Evolutionary conservation across 2,113 vertebrate species (phyloP).

Genomic region (Hemiprocne comata): DNA sequence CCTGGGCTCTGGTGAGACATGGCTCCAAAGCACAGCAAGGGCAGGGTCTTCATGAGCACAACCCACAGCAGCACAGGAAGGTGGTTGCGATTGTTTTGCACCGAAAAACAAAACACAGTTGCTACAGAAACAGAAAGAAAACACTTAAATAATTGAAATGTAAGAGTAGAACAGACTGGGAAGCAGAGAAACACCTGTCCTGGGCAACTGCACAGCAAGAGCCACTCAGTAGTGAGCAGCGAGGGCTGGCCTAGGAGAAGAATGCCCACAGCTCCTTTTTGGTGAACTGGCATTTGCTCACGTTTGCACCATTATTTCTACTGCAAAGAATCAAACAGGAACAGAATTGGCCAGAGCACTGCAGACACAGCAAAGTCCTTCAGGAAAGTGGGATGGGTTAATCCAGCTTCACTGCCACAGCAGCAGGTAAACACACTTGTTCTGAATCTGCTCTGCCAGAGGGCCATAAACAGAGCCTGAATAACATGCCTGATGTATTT

Average conservation of each 20-base stretch:
- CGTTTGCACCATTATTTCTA: background rate
- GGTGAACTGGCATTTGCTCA: background rate
- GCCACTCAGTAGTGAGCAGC: background rate
- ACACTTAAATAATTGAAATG: background rate
- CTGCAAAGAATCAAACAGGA: background rate
- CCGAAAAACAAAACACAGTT: background rate
- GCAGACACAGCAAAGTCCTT: background rate
- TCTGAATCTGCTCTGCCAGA: background rate
- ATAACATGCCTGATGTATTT: background rate
- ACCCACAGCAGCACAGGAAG: background rate
- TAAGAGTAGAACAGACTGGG: background rate
- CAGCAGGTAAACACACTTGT: background rate
- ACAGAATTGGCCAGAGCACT: background rate
- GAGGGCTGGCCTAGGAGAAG: background rate
- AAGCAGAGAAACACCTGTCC: background rate
- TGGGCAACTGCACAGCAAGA: background rate
- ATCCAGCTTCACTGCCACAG: background rate
- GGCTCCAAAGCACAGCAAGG: background rate
- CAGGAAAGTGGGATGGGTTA: background rate
- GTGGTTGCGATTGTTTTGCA: background rate
- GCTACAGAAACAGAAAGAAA: background rate
- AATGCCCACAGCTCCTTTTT: accelerated
- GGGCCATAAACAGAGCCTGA: background rate
- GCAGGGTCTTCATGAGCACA: background rate
- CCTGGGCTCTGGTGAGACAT: background rate